Conservation (phyloP, 2,797 vertebrate genomes). For the Argyrosomus regius region DNA sequence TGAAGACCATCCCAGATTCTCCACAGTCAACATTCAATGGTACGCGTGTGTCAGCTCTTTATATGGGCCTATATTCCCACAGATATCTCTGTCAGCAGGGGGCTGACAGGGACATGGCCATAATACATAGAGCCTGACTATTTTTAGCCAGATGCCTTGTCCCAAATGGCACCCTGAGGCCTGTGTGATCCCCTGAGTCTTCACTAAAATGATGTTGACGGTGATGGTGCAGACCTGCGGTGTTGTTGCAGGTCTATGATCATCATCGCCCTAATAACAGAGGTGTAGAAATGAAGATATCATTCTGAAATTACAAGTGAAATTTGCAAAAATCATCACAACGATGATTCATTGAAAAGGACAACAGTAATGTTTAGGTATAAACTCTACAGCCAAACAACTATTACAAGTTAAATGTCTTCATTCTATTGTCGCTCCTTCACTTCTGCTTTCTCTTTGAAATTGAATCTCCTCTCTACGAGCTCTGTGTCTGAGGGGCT, state of each 20-base stretch:
- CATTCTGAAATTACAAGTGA: too few relatives aligned
- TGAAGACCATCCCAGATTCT: slow-evolving; percentile 1
- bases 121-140: slow-evolving; percentile 16
- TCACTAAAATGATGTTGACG: background rate
- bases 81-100: slow-evolving; percentile 2
- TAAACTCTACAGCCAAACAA: background rate
- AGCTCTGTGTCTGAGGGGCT: too few relatives aligned
- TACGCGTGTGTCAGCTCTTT: slow-evolving; percentile 15
- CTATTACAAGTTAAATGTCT: background rate
- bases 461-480: too few relatives aligned
- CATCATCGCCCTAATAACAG: background rate
- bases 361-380: background rate
- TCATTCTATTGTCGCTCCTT: too few relatives aligned
- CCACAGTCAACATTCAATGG: slow-evolving; percentile 13
- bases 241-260: background rate
- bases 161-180: background rate
- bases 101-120: background rate
- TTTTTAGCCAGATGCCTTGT: slow-evolving; percentile 35
- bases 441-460: too few relatives aligned
- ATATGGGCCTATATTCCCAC: slow-evolving; percentile 15
- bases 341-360: background rate
- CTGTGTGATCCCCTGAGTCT: slow-evolving; percentile 1
- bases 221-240: background rate
- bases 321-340: too few relatives aligned
- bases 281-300: background rate